phyloP scores from a whole-genome alignment of 2,888 invertebrate genomes.

The Perithous albicinctus region DNA sequence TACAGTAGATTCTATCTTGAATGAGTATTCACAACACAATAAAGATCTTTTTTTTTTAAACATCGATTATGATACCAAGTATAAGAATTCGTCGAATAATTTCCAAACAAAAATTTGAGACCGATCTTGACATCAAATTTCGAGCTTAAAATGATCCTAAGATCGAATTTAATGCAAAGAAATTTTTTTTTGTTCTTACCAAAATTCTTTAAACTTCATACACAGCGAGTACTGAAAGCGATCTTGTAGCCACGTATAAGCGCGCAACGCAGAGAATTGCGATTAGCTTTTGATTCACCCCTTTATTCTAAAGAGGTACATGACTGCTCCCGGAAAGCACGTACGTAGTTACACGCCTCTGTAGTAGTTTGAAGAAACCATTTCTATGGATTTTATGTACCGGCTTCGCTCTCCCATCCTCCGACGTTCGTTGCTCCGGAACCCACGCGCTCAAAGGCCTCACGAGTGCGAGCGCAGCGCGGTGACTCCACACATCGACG shows the following conservation, averaged over 20 bases:
- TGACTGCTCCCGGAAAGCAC: conserved; percentile 24
- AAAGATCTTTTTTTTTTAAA: too few species aligned
- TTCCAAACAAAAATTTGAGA: too few species aligned
- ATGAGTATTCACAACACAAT: too few species aligned
- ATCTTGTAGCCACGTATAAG: conserved; percentile 9
- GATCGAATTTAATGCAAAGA: too few species aligned
- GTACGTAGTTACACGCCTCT: conserved; percentile 4
- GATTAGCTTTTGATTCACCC: neutral
- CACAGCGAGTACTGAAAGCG: neutral
- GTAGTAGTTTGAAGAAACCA: conserved; percentile 40
- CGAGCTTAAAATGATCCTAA: too few species aligned
- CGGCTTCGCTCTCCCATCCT: conserved; percentile 38
- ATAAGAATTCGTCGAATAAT: too few species aligned
- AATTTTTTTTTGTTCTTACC: neutral
- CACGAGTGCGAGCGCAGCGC: neutral
- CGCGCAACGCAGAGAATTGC: neutral
- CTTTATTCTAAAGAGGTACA: conserved; percentile 13
- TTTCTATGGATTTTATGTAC: conserved; percentile 56
- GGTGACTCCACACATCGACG: conserved; percentile 47
- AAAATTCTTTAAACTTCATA: neutral
- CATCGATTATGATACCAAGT: too few species aligned
- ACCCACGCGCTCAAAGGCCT: conserved; percentile 57
- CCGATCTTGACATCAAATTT: too few species aligned
- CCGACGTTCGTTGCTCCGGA: conserved; percentile 66
- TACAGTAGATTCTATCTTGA: too few species aligned